Conservation (phyloP, 64 coral and sea anemone species). For the Stylophora pistillata region DNA sequence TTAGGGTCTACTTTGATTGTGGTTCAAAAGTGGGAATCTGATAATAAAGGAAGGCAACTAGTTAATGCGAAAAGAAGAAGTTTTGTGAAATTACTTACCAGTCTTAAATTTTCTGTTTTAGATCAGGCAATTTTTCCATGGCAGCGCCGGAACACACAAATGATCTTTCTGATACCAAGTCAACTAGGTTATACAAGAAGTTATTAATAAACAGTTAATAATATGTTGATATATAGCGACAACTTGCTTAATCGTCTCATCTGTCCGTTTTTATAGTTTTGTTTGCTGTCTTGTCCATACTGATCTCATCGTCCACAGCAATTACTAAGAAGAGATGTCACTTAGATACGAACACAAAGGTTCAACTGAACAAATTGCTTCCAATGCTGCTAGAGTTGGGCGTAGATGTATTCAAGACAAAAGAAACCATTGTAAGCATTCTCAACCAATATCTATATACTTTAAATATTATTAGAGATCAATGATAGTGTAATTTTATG, state of each 20-base stretch:
- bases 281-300: background rate
- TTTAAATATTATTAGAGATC: too few species aligned
- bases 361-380: background rate
- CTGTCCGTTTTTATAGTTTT: background rate
- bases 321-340: background rate
- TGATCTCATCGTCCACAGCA: too few species aligned
- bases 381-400: slow-evolving; percentile 4
- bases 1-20: too few species aligned
- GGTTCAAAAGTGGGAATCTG: too few species aligned
- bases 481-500: too few species aligned
- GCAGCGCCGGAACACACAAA: background rate
- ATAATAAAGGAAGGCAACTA: too few species aligned
- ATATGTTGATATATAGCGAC: background rate
- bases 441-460: background rate
- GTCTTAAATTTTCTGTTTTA: background rate
- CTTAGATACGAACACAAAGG: background rate
- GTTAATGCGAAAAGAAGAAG: too few species aligned
- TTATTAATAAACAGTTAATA: too few species aligned
- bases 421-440: slow-evolving; percentile 26
- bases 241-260: background rate
- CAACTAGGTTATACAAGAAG: too few species aligned
- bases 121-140: background rate
- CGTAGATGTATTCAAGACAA: background rate
- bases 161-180: too few species aligned
- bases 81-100: too few species aligned